Percentiles rank a stretch among this genome's conserved stretches.
These are phyloP conservation scores for Rostratula benghalensis DNA, from an alignment of 2,113 vertebrate species.

Conservation along the genomic window DNA sequence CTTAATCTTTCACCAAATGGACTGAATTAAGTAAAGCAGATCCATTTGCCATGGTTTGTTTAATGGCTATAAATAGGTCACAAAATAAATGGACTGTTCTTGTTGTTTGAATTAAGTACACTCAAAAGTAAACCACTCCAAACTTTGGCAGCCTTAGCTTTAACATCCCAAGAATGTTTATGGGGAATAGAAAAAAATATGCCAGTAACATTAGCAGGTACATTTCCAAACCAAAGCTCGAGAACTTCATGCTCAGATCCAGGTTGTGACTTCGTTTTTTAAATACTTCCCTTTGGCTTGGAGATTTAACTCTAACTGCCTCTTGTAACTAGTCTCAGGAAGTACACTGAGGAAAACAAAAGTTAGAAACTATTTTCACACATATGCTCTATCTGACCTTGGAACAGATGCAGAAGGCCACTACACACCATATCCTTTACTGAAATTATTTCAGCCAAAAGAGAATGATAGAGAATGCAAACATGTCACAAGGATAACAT, in stretches of 20 bases:
- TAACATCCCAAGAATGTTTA: neutral
- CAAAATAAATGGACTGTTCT: neutral
- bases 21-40: conserved; percentile 10
- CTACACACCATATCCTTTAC: neutral
- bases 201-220: neutral
- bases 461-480: neutral
- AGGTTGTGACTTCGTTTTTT: neutral
- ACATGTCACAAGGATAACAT: neutral
- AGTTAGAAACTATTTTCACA: neutral
- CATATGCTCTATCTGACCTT: neutral
- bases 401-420: neutral
- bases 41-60: neutral
- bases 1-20: neutral
- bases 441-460: neutral
- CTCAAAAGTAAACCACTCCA: conserved; percentile 20
- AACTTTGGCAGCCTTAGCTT: neutral
- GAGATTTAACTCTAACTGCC: neutral
- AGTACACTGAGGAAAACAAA: neutral
- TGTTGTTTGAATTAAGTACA: neutral
- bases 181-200: neutral
- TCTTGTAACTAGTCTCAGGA: neutral
- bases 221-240: neutral
- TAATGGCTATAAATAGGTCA: conserved; percentile 38
- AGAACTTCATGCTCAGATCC: neutral
- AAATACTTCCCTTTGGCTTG: neutral